Percentiles rank a stretch among this genome's conserved stretches.
Conservation (phyloP, 2,888 invertebrate genomes). For the Torymus auratus region DNA sequence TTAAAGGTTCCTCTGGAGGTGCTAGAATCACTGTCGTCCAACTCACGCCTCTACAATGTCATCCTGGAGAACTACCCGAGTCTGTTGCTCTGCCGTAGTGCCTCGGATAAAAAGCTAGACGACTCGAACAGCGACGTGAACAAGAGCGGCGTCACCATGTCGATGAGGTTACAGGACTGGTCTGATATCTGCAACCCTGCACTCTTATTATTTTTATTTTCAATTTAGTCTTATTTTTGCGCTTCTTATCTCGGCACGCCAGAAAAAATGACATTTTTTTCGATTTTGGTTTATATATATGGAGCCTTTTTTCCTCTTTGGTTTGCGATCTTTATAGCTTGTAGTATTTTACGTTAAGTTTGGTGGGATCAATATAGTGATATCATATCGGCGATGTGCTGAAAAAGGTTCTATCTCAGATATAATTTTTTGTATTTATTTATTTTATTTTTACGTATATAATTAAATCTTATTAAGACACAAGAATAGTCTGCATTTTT, state of each 20-base stretch:
- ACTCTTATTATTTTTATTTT: slow-evolving; percentile 54
- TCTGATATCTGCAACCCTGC: slow-evolving; percentile 67
- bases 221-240: slow-evolving; percentile 22
- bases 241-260: slow-evolving; percentile 22
- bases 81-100: slow-evolving; percentile 81
- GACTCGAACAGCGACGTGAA: slow-evolving; percentile 73
- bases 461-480: too few species aligned
- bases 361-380: too few species aligned
- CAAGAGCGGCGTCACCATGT: slow-evolving; percentile 81
- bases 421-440: too few species aligned
- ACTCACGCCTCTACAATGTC: slow-evolving; percentile 83
- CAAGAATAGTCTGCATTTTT: too few species aligned
- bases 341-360: too few species aligned
- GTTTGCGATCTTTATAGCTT: too few species aligned
- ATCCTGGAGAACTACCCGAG: slow-evolving; percentile 86
- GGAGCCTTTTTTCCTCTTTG: too few species aligned
- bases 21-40: slow-evolving; percentile 81
- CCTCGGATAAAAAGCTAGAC: slow-evolving; percentile 81
- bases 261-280: neutral
- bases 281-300: too few species aligned
- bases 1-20: slow-evolving; percentile 82
- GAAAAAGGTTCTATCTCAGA: too few species aligned
- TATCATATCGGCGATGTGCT: too few species aligned
- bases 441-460: too few species aligned
- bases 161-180: slow-evolving; percentile 77